Base-by-base conservation (phyloP, 53 echinoderm and acorn worm genomes). In the Patiria pectinifera region DNA sequence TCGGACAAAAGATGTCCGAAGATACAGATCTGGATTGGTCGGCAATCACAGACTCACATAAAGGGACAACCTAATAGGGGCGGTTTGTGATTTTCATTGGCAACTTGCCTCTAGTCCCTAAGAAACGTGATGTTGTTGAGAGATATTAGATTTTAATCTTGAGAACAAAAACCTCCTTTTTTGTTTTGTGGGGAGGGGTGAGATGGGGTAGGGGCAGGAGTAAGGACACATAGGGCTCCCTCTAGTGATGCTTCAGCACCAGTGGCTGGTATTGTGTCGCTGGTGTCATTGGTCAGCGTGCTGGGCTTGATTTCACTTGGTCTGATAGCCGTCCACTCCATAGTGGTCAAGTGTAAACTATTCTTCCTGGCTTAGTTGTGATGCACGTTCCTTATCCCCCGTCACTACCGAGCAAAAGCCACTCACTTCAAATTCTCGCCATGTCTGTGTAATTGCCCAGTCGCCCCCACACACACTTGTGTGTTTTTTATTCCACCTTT, bases 1-100 rank as follows among this genome's bases (percentile, higher is more conserved):
- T 78, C 10, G 76, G 78, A 77, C 88, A 88, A 88, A 77, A 77
- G 88, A 78, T 23, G 19, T 45, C 16, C 18, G 11, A 46, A 80
- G 90, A 90, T 90, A 80, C 19, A 4, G 69, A 90, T 90, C 82
- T 69, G 16, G 48, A 81, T 62, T 81, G 4, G 61, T 22, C 48
- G 46, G 47, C 24, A 15, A 46, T 79, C 47, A 45, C 14, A 11
- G 15, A 16, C 48, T 74, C 74, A 3, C 24, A 74, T 23, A 74
- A 79, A 79, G 80, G 80, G 45, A 79, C 47, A 46, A 45, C 45
- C 21, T 79, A 79, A 79, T 13, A 23, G 24, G 74, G 87, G 24
- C 47, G 87, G 5, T 59, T 72, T 76, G 59, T 78, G 78, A 78
- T 78, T 79, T 6, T 8, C 45, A 47, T 11, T 45, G 24, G 80